Evolutionary conservation across 2,797 vertebrate genomes (phyloP), one percentile per base, ranked within the genome.

Genomic region (Enteromius argenteus): DNA sequence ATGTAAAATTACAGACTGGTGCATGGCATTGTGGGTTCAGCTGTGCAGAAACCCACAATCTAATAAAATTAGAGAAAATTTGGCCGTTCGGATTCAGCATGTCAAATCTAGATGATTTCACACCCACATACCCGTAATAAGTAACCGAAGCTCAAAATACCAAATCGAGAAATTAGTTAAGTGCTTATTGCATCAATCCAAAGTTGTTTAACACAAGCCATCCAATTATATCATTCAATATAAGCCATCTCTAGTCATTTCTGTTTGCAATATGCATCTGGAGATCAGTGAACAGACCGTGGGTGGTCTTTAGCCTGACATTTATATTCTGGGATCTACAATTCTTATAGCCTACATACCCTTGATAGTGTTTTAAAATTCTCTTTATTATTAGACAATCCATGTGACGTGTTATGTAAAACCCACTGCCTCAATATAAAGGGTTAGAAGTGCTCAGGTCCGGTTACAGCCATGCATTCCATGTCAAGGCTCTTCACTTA

Each of bases 401-500:
- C 76, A 23, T 21, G 44, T 67, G 62, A 80, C 8, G 30, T 53
- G 56, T 3, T 76, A 23, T 5, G 8, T 32, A 42, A 64, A 66
- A 7, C 1, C 27, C 23, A 44, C 42, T 67, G 19, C 11, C 75
- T 83, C 42, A 30, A 37, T 53, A 51, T 6, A 23, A 56, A 44
- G 46, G 23, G 46, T 56, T 42, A 56, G 66, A 83, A 27, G 49
- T 58, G 27, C 62, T 76, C 42, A 75, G 71, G 46, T 83, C 60
- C 27, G 19, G 62, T 83, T 75, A 53, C 72, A 30, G 49, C 9
- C 35, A 58, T 56, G 66, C 66, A 80, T 80, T 39, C 49, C n/a
- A 68, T 56, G 79, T 80, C 49, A 69, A 58, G 51, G n/a, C 66
- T 73, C 60, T 76, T 76, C 17, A 56, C 44, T 83, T 42, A 46